Base-by-base conservation (phyloP, 2,888 invertebrate species). In the Brachyopa scutellaris region DNA sequence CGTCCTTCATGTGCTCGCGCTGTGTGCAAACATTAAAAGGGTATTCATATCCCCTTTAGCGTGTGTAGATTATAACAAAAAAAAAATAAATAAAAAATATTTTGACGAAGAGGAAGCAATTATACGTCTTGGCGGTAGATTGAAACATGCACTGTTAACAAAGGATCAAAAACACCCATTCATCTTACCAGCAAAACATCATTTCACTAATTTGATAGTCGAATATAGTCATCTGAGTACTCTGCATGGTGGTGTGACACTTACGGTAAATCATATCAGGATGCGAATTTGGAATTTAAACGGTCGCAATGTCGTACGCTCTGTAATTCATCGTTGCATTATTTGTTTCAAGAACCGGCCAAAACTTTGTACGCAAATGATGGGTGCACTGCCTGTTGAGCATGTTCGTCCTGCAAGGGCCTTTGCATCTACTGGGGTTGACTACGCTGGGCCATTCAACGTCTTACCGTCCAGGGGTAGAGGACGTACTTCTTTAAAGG, bases 241-340 rank as follows among this genome's bases (percentile, higher is more conserved):
- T 23, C 3, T 40, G 36, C 66, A 51, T 13, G 69, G 69, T 23
- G 59, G 70, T 15, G 70, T 49, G 17, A 51, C 70, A 17, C 23
- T 59, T 7, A 70, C 70, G n/a, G 29, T 59, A n/a, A 59, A 61
- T 31, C 61, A 61, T 26, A 61, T 42, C 8, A 51, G 76, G 11
- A 76, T 61, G 26, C 36, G 29, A n/a, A 66, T 55, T 59, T 74
- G 64, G 49, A 47, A 66, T 17, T 49, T 66, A 17, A 74, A 76
- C 45, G 67, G 67, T 15, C 49, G 76, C 11, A 76, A 67, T 8
- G 53, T n/a, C n/a, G n/a, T n/a, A 33, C 67, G 67, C 9, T 67
- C 61, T 3, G 38, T 26, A 36, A n/a, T 77, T 42, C 62, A 69
- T 47, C 40, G 61, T 29, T 76, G 76, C 11, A 19, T 69, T 19